These are phyloP conservation scores for Protodeltote pygarga DNA, from an alignment of 2,888 invertebrate genomes.

Conservation along the genomic window DNA sequence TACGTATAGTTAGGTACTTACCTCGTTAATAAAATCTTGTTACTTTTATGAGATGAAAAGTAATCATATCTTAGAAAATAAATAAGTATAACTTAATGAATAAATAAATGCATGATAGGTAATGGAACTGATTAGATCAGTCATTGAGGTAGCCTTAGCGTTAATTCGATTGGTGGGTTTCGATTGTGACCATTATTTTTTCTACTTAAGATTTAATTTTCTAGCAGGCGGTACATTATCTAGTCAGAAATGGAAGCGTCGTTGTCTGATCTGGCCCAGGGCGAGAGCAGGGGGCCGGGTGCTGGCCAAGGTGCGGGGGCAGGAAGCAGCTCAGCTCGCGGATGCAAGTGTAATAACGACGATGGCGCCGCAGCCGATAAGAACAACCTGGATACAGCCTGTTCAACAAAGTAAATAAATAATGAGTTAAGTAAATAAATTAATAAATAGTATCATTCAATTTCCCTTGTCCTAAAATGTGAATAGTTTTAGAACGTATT, in stretches of 20 bases:
- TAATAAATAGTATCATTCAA: too few species aligned
- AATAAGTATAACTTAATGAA: conserved; percentile 25
- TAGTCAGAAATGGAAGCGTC: conserved; percentile 76
- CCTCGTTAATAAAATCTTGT: conserved; percentile 3
- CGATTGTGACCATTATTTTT: conserved; percentile 14
- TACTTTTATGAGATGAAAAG: conserved; percentile 14
- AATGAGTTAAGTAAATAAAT: too few species aligned
- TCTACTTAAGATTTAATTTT: neutral
- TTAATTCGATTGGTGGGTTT: conserved; percentile 37
- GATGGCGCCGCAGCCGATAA: conserved; percentile 72
- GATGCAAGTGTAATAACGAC: conserved; percentile 77
- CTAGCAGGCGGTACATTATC: conserved; percentile 7
- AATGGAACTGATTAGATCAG: conserved; percentile 23
- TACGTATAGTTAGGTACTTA: conserved; percentile 6
- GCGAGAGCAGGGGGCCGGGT: conserved; percentile 75
- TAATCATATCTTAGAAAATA: conserved; percentile 10
- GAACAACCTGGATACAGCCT: conserved; percentile 80
- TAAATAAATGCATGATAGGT: conserved; percentile 44
- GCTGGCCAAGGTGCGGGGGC: conserved; percentile 79
- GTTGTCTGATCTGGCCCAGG: conserved; percentile 80
- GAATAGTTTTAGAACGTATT: too few species aligned
- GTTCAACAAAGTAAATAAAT: conserved; percentile 35
- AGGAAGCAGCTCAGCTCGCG: conserved; percentile 76
- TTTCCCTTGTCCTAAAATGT: too few species aligned
- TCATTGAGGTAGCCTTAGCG: conserved; percentile 47